These are phyloP conservation scores for Cepaea hortensis DNA, from an alignment of 2,888 invertebrate species.

Conservation along the genomic window DNA sequence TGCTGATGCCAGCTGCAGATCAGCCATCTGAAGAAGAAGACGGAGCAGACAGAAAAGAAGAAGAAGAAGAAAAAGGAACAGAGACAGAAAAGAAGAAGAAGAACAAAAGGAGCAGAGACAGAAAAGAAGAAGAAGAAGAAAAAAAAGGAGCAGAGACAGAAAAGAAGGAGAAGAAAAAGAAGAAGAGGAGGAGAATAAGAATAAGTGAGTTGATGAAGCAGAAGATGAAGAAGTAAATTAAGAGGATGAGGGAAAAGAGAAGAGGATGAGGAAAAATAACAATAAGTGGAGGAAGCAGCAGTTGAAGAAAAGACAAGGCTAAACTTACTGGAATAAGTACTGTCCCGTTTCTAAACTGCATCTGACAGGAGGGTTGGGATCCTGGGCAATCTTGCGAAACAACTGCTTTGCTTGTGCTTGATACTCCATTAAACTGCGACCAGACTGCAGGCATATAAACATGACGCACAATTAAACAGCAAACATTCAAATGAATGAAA, in stretches of 20 bases:
- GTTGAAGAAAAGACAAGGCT: neutral
- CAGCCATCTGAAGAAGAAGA: too few species aligned
- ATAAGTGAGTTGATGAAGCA: neutral
- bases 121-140: too few species aligned
- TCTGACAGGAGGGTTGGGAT: conserved; percentile 90
- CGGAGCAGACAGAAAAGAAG: too few species aligned
- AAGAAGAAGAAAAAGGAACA: too few species aligned
- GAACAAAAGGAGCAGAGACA: too few species aligned
- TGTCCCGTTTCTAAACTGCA: conserved; percentile 96
- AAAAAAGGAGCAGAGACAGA: too few species aligned
- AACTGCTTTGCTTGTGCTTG: conserved; percentile 99
- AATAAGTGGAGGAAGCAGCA: neutral
- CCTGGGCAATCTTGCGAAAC: conserved; percentile 88
- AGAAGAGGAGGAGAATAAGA: neutral
- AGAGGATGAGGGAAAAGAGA: too few species aligned
- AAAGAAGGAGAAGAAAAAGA: too few species aligned
- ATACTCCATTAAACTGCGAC: conserved; percentile 95
- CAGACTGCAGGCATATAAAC: conserved; percentile 82
- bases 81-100: too few species aligned
- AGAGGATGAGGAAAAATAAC: neutral
- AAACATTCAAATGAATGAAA: neutral
- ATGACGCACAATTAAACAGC: neutral
- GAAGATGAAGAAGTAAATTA: neutral
- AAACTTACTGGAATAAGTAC: conserved; percentile 94
- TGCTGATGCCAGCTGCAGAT: too few species aligned